A percentile compares a stretch with the other conserved stretches of the same genome.
These are phyloP conservation scores for Parazoanthus atlanticus DNA, from an alignment of 92 coral and sea anemone species.

Conservation along the genomic window DNA sequence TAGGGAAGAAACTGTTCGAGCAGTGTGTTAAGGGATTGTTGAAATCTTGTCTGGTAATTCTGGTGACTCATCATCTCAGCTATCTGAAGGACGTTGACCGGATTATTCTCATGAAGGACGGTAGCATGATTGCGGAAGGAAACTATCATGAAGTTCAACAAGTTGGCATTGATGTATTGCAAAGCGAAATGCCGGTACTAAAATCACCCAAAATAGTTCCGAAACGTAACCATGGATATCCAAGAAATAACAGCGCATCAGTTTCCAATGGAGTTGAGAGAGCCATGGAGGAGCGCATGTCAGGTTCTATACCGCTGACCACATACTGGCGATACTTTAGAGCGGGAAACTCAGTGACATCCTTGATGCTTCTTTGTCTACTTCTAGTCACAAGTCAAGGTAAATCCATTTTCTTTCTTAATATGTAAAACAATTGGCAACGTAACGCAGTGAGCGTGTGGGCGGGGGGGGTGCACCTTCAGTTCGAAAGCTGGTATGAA, in stretches of 20 bases:
- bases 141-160: conserved; percentile 54
- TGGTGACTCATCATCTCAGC: conserved; percentile 66
- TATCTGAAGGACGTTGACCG: conserved; percentile 66
- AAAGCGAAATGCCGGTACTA: conserved; percentile 10
- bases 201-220: conserved; percentile 30
- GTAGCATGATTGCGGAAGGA: conserved; percentile 53
- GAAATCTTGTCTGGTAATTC: conserved; percentile 51
- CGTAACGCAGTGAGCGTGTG: neutral
- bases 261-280: conserved; percentile 48
- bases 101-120: conserved; percentile 70
- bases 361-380: conserved; percentile 42
- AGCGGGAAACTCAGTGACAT: conserved; percentile 51
- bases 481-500: neutral
- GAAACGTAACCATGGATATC: conserved; percentile 28
- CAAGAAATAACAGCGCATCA: conserved; percentile 14
- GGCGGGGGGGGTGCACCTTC: too few species aligned
- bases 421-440: neutral
- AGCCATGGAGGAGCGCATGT: conserved; percentile 62
- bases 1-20: conserved; percentile 64
- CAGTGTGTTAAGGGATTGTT: conserved; percentile 62
- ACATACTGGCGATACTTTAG: conserved; percentile 67
- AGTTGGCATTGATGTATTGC: conserved; percentile 48
- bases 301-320: conserved; percentile 62
- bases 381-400: conserved; percentile 69
- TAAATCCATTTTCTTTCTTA: neutral